Evolutionary conservation across 1,140 invertebrate species (phyloP), one percentile per base, ranked within the genome.

Genomic region (Papilio aristodemus): DNA sequence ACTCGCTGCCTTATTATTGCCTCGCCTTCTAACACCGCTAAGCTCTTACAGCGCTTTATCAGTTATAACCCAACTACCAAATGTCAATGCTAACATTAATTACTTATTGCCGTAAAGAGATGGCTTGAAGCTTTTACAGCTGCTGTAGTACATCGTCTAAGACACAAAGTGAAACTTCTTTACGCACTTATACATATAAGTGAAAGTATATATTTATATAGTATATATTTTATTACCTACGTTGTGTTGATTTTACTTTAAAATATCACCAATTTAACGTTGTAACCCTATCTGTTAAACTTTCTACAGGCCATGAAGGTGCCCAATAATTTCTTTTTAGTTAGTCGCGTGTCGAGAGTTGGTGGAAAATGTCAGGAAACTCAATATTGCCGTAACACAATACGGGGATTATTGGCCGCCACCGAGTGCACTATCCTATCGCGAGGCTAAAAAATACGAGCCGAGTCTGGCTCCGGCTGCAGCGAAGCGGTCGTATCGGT

Each of bases 381-480:
- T n/a, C 68, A 71, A 84, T 79, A 76, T 70, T 76, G 62, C 36
- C 43, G 74, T 74, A 79, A 81, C 71, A 69, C 69, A 75, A 81
- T 75, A 73, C 68, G 13, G 9, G 67, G 73, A 77, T 81, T 80
- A 78, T 71, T 70, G 70, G 71, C 70, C 75, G 69, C 73, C 62
- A 58, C 36, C 39, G 64, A 64, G 14, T 58, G 27, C 64, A 50
- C 25, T 54, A 54, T 54, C 46, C 46, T 19, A 19, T 54, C 46
- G 46, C 10, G 19, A 22, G 46, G 46, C 19, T 54, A 54, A 54
- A 54, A 54, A 54, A 54, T 54, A 54, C 46, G 46, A 54, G 46
- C 46, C 43, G 19, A 54, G 46, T 25, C 19, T 10, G 19, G 19
- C 46, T 19, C 19, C 19, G 46, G 46, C 19, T 54, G 46, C 46